Percentiles rank a stretch among this genome's conserved stretches.
Conservation (phyloP, 2,113 vertebrate species). For the Hydrolagus affinis region DNA sequence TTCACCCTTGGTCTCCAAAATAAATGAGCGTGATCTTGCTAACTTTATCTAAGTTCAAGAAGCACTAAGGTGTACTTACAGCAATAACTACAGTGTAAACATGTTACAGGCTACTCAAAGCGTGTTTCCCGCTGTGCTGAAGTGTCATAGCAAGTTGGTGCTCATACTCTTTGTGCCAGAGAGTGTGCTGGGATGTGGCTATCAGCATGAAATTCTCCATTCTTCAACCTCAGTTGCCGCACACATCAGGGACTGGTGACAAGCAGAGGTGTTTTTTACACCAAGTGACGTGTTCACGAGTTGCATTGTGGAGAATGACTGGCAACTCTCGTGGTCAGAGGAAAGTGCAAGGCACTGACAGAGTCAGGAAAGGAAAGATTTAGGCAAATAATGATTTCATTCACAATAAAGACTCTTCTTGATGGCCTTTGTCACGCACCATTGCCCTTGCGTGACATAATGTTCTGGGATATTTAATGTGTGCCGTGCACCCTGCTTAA, state of each 20-base stretch:
- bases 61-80: neutral
- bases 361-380: neutral
- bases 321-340: neutral
- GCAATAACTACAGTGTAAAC: neutral
- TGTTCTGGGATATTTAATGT: slow-evolving; percentile 22
- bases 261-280: neutral
- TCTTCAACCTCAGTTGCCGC: neutral
- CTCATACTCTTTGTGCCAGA: neutral
- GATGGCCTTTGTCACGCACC: neutral
- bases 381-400: neutral
- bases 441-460: neutral
- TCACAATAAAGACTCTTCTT: neutral
- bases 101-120: neutral
- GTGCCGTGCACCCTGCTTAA: slow-evolving; percentile 21
- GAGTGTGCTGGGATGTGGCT: neutral
- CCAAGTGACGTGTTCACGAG: neutral
- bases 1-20: neutral
- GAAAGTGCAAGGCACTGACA: neutral
- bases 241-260: neutral
- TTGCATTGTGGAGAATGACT: neutral
- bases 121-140: neutral
- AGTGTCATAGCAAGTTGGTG: neutral
- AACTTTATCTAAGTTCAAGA: neutral
- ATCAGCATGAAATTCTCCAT: neutral
- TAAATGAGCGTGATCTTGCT: neutral